Percentiles rank a stretch among this genome's conserved stretches.
Evolutionary conservation across 2,113 vertebrate genomes (phyloP).

Genomic region (Pao palembangensis): DNA sequence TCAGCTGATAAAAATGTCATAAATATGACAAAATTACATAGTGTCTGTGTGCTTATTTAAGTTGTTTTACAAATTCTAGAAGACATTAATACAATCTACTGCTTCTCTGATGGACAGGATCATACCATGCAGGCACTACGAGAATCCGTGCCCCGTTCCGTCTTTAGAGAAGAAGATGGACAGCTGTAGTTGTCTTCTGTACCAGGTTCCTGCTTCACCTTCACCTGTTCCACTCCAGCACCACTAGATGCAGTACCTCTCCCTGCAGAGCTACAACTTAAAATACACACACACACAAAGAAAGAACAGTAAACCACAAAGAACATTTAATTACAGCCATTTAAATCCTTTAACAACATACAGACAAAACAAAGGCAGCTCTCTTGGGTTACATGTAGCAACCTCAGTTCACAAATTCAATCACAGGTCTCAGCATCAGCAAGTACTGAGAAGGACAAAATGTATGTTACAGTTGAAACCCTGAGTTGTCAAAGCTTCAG

Average conservation of each 20-base stretch:
- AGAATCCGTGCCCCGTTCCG: constrained; percentile 85
- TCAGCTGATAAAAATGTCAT: no score
- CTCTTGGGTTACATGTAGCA: no score
- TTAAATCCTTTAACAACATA: background rate
- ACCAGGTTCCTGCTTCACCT: constrained; percentile 93
- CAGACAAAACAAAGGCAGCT: background rate
- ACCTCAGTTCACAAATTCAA: no score
- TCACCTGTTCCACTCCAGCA: constrained; percentile 84
- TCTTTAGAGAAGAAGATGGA: constrained; percentile 74
- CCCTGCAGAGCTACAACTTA: constrained; percentile 88
- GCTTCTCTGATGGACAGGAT: background rate
- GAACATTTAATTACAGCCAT: background rate
- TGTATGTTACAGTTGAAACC: no score
- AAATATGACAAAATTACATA: no score
- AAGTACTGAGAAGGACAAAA: no score
- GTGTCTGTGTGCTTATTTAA: no score
- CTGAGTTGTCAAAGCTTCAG: no score
- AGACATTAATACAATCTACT: background rate
- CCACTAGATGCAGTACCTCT: constrained; percentile 70
- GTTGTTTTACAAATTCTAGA: no score
- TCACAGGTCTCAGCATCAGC: no score
- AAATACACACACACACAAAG: constrained; percentile 21
- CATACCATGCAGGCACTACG: constrained; percentile 94
- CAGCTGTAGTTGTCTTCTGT: constrained; percentile 87
- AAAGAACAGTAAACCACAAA: background rate